A percentile compares a stretch with the other conserved stretches of the same genome.
These are phyloP conservation scores for Trichoplusia ni DNA, from an alignment of 1,140 invertebrate species.

Conservation along the genomic window DNA sequence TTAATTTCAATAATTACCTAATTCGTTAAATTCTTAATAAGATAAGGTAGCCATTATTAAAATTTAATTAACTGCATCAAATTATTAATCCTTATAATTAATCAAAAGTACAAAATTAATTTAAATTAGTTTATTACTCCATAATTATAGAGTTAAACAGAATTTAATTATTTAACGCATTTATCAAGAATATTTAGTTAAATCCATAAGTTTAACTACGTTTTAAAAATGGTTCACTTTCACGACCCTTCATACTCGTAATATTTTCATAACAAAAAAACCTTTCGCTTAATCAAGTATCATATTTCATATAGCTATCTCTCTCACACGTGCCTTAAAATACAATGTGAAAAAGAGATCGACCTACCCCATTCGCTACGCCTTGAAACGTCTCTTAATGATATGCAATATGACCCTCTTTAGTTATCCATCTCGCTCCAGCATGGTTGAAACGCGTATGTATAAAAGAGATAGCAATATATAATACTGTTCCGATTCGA, in stretches of 20 bases:
- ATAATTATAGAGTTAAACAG: too few relatives aligned
- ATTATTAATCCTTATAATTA: too few relatives aligned
- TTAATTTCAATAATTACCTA: too few relatives aligned
- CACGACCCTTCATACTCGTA: conserved; percentile 38
- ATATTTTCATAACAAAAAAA: conserved; percentile 49
- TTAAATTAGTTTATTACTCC: too few relatives aligned
- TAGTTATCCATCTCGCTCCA: conserved; percentile 45
- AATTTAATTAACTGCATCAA: too few relatives aligned
- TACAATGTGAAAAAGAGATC: conserved; percentile 41
- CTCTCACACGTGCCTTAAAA: conserved; percentile 27
- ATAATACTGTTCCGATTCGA: conserved; percentile 41
- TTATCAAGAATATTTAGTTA: too few relatives aligned
- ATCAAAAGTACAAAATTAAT: too few relatives aligned
- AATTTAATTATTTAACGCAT: too few relatives aligned
- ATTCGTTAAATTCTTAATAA: too few relatives aligned
- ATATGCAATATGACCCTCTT: conserved; percentile 70
- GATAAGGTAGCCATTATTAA: too few relatives aligned
- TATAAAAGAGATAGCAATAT: conserved; percentile 43
- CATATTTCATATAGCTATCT: conserved; percentile 45
- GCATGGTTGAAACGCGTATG: conserved; percentile 22
- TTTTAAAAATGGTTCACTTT: conserved; percentile 34
- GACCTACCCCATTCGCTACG: conserved; percentile 39
- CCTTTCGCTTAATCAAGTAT: conserved; percentile 38
- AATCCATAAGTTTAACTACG: background rate
- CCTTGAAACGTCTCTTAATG: conserved; percentile 60